Evolutionary conservation across 2,113 vertebrate species (phyloP), one percentile per base, ranked within the genome.

Genomic region (Sorex araneus): DNA sequence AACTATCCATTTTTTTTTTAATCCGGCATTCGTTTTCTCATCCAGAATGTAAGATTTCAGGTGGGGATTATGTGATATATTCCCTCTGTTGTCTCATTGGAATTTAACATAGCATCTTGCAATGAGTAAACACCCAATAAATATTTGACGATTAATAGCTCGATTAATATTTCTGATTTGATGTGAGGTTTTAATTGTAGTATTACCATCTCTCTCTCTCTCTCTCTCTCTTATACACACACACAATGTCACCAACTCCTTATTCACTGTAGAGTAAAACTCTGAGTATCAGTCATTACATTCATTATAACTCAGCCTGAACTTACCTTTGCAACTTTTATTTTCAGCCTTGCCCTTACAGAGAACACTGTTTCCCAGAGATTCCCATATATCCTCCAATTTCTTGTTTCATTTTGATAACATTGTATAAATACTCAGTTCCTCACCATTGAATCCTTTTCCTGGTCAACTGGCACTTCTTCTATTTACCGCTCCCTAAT

Each of bases 361-460:
- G 30, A 71, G 47, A 16, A 88, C 27, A 40, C 70, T 43, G 3
- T 69, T 75, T 85, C n/a, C 47, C 54, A 54, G 34, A 30, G 76
- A 60, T 45, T 19, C 43, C 15, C 25, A 36, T 5, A 50, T 10
- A 89, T 93, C 10, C 16, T 80, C 32, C 34, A 27, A 40, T 73
- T 92, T 71, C 74, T 80, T 82, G 43, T 28, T 64, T 92, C 63
- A 36, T 21, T 84, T 90, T 80, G 25, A 80, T 89, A 32, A 43
- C 32, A 90, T 91, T 13, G 64, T 12, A 82, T 25, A 12, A 92
- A 86, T 28, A 69, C 74, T 77, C 90, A 78, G 91, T 91, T 95
- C 83, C 66, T 76, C 34, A 80, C 76, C n/a, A 92, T 74, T 32
- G 84, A 16, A 12, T 57, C 60, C 18, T 11, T 89, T 81, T 2